A percentile compares a stretch with the other conserved stretches of the same genome.
Evolutionary conservation across 2,113 vertebrate genomes (phyloP).

Genomic region (Taxidea taxus): DNA sequence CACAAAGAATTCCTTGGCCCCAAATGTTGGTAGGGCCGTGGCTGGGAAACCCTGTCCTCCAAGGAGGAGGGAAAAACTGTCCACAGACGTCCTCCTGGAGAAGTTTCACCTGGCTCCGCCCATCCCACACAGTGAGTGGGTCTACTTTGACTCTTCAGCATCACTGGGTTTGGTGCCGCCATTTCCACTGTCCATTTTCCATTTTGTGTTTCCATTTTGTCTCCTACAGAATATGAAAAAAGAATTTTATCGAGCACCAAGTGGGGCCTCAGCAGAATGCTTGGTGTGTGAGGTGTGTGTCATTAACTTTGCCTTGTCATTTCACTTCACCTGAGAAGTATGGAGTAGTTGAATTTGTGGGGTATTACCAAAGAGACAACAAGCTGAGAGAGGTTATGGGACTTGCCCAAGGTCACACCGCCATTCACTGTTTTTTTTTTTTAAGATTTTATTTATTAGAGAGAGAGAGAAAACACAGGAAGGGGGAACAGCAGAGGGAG

Average conservation of each 20-base stretch:
- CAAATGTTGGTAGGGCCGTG: too few relatives aligned
- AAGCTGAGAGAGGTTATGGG: background rate
- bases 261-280: background rate
- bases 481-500: too few relatives aligned
- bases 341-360: background rate
- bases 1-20: background rate
- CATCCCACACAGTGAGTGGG: accelerated
- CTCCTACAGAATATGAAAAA: background rate
- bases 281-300: background rate
- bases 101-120: background rate
- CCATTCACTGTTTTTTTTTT: too few relatives aligned
- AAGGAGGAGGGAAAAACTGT: background rate
- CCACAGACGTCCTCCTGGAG: background rate
- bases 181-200: too few relatives aligned
- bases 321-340: background rate
- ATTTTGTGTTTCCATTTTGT: background rate
- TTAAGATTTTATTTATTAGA: too few relatives aligned
- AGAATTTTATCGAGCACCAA: background rate
- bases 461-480: too few relatives aligned
- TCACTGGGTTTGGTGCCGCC: background rate
- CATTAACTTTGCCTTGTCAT: background rate
- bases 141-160: background rate
- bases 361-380: background rate
- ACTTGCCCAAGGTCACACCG: background rate
- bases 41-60: background rate